Conservation (phyloP, 92 coral and sea anemone genomes). For the Virgularia gustaviana region DNA sequence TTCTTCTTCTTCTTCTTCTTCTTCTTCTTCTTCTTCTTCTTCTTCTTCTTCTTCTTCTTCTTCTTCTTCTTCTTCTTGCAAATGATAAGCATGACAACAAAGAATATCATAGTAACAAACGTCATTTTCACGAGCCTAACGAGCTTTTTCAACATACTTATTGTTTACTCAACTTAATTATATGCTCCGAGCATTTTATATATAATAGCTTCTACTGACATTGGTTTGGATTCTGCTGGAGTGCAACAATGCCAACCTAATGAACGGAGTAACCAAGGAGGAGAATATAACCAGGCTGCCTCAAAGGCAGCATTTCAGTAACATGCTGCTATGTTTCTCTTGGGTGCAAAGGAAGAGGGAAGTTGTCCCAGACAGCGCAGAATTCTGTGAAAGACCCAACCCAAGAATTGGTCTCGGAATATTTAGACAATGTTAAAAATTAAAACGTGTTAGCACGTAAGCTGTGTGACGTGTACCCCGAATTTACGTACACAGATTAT, state of each 20-base stretch:
- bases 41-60: too few species aligned
- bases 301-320: conserved; percentile 5
- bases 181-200: too few species aligned
- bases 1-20: too few species aligned
- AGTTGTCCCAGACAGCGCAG: conserved; percentile 27
- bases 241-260: not conserved
- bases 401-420: conserved; percentile 28
- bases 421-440: conserved; percentile 38
- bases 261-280: not conserved
- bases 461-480: conserved; percentile 13
- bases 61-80: too few species aligned
- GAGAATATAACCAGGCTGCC: not conserved
- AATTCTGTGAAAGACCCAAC: conserved; percentile 48
- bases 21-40: too few species aligned
- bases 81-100: too few species aligned
- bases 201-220: too few species aligned
- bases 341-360: conserved; percentile 29
- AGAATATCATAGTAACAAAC: too few species aligned
- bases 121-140: too few species aligned
- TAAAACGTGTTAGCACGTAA: conserved; percentile 23
- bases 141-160: too few species aligned
- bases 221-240: not conserved
- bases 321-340: conserved; percentile 42
- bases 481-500: conserved; percentile 13
- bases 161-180: too few species aligned